Base-by-base conservation (phyloP, 2,113 vertebrate genomes). In the Trichechus manatus region DNA sequence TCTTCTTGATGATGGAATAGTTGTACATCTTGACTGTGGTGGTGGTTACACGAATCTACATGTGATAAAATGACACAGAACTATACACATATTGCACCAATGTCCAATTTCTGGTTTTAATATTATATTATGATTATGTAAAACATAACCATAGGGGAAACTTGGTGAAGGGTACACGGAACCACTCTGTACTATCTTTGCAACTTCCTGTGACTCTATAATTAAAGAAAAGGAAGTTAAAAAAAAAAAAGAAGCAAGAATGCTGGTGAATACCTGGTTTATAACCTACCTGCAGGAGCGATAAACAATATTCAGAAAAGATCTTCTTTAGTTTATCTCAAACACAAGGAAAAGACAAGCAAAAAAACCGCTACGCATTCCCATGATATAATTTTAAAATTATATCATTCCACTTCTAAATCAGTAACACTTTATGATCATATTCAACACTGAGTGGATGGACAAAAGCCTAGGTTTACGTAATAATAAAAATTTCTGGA, bases 221-320 rank as follows among this genome's bases (percentile, higher is more conserved):
- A 83, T 96, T 92, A 72, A 96, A 64, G 72, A 36, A n/a, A 68
- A 33, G 23, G 27, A 70, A 10, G 33, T 70, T 81, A 93, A 87
- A 88, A 95, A 78, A 36, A 47, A 47, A 47, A 47, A 59, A 92
- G 92, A 33, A 33, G 31, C 64, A 68, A 75, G 82, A 94, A 80
- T 68, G 17, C 29, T 81, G 20, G 36, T 84, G 50, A 94, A 97
- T 88, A 79, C n/a, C 29, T 83, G 42, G 47, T 92, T 87, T 86
- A 78, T 68, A 96, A 85, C 7, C 64, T 91, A 95, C 3, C 15
- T 70, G 39, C 22, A 93, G 85, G 39, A 85, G 36, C 91, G 85
- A 79, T 77, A 64, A 92, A 66, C 23, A 75, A 31, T 11, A 92
- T 84, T 95, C 96, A 84, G 27, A 42, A 82, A 93, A 92, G 66